Evolutionary conservation across 2,797 vertebrate species (phyloP), one percentile per base, ranked within the genome.

Genomic region (Macrochelys suwanniensis): DNA sequence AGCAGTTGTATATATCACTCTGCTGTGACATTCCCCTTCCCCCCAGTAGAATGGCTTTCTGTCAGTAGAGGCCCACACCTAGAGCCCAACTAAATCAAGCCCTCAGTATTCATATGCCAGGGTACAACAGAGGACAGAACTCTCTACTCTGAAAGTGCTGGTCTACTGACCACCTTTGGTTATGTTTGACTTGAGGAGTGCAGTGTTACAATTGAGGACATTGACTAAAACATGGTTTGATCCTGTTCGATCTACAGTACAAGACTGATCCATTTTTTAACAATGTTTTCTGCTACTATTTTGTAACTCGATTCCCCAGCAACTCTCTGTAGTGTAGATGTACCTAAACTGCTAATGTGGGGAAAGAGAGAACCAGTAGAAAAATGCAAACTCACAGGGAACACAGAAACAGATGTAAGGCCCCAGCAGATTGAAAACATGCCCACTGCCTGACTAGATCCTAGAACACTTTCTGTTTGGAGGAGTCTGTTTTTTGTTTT

Each of bases 381-480:
- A 28, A 76, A 87, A 47, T 2, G 15, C 7, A 26, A 47, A 26
- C 17, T 3, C 6, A 1, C 0, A 6, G 23, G 57, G 57, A 84
- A 31, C 16, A 4, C 0, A 2, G 42, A 21, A 56, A 26, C 3
- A 6, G 7, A 53, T 0, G 1, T n/a, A 16, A 28, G 78, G 12
- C 28, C 21, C 26, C 47, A 5, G 5, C 47, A 23, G 0, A 0
- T 10, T 16, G 49, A 59, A 54, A 61, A n/a, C 0, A 0, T 21
- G 1, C 3, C 10, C 28, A 15, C 3, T 1, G 1, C 47, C 4
- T 0, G 47, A 12, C 61, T 23, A 0, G 0, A 28, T 45, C 11
- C 3, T 1, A 4, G 0, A 42, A 56, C 49, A 19, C 9, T 74
- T 54, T n/a, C 79, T 0, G 0, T 37, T 80, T 85, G 25, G 3